Percentiles rank a stretch among this genome's conserved stretches.
phyloP scores from a whole-genome alignment of 2,888 invertebrate genomes.

The Apoderus coryli region DNA sequence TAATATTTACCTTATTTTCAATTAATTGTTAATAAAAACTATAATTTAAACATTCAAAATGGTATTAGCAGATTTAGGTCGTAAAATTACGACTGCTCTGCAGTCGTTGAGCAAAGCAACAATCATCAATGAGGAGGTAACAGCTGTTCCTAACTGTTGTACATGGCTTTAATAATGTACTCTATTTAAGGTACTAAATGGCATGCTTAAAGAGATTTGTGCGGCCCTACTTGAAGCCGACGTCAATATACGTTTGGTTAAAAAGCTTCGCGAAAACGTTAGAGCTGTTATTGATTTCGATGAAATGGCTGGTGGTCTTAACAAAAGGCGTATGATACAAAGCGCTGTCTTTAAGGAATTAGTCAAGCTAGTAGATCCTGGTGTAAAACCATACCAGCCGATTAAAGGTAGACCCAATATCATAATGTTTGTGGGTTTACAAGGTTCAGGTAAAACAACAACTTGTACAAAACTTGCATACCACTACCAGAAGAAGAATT shows the following conservation, averaged over 20 bases:
- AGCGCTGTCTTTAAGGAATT: slow-evolving; percentile 98
- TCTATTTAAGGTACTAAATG: slow-evolving; percentile 75
- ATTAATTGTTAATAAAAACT: no score
- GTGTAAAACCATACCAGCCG: slow-evolving; percentile 92
- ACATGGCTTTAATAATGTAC: background rate
- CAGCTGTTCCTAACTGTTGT: slow-evolving; percentile 18
- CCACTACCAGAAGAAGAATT: slow-evolving; percentile 95
- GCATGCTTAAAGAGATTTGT: slow-evolving; percentile 98
- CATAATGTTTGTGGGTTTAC: slow-evolving; percentile 99
- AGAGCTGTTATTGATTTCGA: slow-evolving; percentile 96
- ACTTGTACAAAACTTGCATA: slow-evolving; percentile 99
- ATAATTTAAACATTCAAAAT: slow-evolving; percentile 50
- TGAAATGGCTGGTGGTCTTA: slow-evolving; percentile 97
- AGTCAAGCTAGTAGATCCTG: slow-evolving; percentile 95
- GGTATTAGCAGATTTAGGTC: slow-evolving; percentile 99
- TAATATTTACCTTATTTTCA: no score
- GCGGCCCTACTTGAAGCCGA: slow-evolving; percentile 95
- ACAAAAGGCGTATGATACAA: slow-evolving; percentile 96
- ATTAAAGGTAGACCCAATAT: slow-evolving; percentile 89
- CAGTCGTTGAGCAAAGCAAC: slow-evolving; percentile 96
- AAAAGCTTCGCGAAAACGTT: slow-evolving; percentile 94
- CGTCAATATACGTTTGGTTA: slow-evolving; percentile 89
- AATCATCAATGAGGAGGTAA: slow-evolving; percentile 94
- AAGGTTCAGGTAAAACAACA: slow-evolving; percentile 98
- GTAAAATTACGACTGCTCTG: slow-evolving; percentile 97